Evolutionary conservation across 2,888 invertebrate genomes (phyloP).

Genomic region (Megalurothrips usitatus): DNA sequence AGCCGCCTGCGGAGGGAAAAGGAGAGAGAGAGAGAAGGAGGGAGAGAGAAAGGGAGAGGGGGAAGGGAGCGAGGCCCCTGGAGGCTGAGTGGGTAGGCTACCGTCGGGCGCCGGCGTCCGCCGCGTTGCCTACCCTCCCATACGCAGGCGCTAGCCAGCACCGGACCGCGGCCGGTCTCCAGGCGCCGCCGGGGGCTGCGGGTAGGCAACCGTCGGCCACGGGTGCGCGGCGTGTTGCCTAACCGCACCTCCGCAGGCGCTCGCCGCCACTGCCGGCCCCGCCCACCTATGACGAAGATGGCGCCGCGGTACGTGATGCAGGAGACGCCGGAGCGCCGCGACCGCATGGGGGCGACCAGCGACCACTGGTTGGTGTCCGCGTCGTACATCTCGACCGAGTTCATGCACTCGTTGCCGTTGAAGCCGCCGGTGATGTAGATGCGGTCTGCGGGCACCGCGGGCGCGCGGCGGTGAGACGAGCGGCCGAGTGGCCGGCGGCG

Average conservation of each 20-base stretch:
- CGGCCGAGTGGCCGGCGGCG: neutral
- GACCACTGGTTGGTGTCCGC: slow-evolving; percentile 79
- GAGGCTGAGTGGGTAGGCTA: neutral
- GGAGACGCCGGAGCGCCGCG: slow-evolving; percentile 83
- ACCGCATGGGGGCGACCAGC: slow-evolving; percentile 75
- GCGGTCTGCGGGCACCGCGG: slow-evolving; percentile 53
- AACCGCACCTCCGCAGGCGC: neutral
- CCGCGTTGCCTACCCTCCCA: neutral
- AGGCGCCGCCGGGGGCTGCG: neutral
- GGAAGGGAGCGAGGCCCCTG: neutral
- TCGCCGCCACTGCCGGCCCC: neutral
- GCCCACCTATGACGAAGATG: slow-evolving; percentile 56
- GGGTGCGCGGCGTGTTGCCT: neutral
- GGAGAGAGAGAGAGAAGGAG: neutral
- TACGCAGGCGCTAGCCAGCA: neutral
- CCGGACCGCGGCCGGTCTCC: too few relatives aligned
- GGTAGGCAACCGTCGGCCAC: neutral
- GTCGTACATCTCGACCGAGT: slow-evolving; percentile 76
- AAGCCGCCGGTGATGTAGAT: slow-evolving; percentile 84
- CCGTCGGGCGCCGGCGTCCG: neutral
- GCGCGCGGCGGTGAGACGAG: neutral
- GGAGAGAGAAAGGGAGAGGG: neutral
- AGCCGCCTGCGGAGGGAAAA: slow-evolving; percentile 60
- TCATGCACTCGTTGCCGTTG: slow-evolving; percentile 85
- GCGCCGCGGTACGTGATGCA: slow-evolving; percentile 80